These are phyloP conservation scores for Pangasius djambal DNA, from an alignment of 2,797 vertebrate genomes.

Conservation along the genomic window DNA sequence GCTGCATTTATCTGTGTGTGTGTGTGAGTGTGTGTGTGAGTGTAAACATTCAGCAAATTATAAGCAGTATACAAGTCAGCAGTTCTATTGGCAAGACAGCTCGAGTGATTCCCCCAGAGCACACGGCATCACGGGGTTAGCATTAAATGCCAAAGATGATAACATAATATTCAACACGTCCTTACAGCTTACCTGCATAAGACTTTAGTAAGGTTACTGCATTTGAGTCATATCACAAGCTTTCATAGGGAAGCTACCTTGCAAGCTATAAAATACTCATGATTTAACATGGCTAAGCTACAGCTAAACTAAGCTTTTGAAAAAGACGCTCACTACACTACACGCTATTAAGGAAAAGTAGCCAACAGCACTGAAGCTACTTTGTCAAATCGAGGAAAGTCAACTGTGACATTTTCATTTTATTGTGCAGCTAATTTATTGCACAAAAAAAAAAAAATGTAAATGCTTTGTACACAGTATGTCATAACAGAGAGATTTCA, in stretches of 20 bases:
- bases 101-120: constrained; percentile 34
- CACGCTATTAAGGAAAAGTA: background rate
- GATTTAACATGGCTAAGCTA: background rate
- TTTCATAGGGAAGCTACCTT: background rate
- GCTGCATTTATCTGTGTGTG: constrained; percentile 60
- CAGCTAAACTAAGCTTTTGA: background rate
- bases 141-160: constrained; percentile 43
- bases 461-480: background rate
- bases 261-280: background rate
- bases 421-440: background rate
- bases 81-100: constrained; percentile 47
- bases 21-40: constrained; percentile 13
- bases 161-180: constrained; percentile 27
- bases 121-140: constrained; percentile 37
- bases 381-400: background rate
- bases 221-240: background rate
- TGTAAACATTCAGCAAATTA: constrained; percentile 59
- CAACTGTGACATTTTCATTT: background rate
- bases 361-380: background rate
- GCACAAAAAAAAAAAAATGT: background rate
- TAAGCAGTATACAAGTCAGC: constrained; percentile 53
- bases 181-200: background rate
- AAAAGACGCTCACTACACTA: too few relatives aligned
- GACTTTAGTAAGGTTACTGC: background rate
- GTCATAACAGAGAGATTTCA: background rate